Percentiles rank a stretch among this genome's conserved stretches.
Evolutionary conservation across 2,797 vertebrate genomes (phyloP).

Genomic region (Enteromius anoplus): DNA sequence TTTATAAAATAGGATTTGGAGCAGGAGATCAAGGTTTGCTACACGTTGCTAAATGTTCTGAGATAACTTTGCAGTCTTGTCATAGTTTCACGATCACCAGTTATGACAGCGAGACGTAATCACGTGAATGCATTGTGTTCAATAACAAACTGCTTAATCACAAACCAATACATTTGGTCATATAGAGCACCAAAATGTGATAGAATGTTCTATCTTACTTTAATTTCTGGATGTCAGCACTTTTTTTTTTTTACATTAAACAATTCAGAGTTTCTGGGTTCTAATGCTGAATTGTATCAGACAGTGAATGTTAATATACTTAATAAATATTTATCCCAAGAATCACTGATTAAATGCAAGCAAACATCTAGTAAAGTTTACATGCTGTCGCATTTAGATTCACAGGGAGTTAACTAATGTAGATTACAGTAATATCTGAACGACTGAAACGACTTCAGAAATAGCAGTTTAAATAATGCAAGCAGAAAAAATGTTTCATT

Average conservation of each 20-base stretch:
- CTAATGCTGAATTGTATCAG: neutral
- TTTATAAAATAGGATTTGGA: slow-evolving; percentile 38
- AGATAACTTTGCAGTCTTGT: slow-evolving; percentile 52
- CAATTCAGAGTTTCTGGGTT: neutral
- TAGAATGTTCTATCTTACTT: neutral
- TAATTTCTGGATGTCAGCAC: neutral
- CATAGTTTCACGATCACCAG: slow-evolving; percentile 40
- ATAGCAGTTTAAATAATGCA: neutral
- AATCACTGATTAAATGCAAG: neutral
- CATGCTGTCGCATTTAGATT: neutral
- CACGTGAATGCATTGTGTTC: neutral
- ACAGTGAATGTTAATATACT: neutral
- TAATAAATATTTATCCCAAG: neutral
- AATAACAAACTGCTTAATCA: slow-evolving; percentile 14
- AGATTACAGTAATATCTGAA: neutral
- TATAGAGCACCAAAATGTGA: neutral
- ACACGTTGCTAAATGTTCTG: slow-evolving; percentile 45
- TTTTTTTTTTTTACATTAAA: neutral
- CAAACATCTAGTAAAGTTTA: neutral
- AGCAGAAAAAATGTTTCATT: neutral
- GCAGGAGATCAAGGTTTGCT: slow-evolving; percentile 52
- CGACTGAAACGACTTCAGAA: neutral
- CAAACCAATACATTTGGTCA: neutral
- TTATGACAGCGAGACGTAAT: slow-evolving; percentile 41
- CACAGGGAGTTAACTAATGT: neutral